Conservation (phyloP, 1,140 invertebrate species). For the Drosophila orena region DNA sequence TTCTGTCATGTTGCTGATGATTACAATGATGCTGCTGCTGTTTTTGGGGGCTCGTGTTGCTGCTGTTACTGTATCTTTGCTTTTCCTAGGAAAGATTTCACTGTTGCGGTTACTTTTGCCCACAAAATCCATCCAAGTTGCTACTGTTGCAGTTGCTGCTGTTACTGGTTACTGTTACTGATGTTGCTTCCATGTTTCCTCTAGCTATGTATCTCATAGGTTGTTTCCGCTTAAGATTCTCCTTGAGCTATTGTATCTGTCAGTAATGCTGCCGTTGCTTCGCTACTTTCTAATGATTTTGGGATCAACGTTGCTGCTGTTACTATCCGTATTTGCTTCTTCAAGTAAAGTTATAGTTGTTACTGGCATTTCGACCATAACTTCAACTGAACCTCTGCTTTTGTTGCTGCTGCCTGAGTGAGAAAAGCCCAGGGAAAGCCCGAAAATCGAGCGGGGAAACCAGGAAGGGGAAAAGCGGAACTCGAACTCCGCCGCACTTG, state of each 20-base stretch:
- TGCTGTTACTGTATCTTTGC: neutral
- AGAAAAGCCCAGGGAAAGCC: conserved; percentile 10
- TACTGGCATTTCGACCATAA: neutral
- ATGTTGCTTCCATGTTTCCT: too few relatives aligned
- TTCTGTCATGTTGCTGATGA: neutral
- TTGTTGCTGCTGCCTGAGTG: conserved; percentile 12
- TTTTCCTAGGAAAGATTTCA: too few relatives aligned
- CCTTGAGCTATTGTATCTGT: neutral
- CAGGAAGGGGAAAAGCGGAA: conserved; percentile 25
- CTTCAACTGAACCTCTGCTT: neutral
- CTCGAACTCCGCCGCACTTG: conserved; percentile 62
- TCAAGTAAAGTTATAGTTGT: neutral
- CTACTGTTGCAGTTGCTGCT: neutral
- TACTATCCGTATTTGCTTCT: neutral
- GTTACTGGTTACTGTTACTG: neutral
- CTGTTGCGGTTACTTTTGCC: neutral
- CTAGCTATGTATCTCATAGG: neutral
- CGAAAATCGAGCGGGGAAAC: neutral
- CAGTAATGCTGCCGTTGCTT: neutral
- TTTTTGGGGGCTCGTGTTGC: neutral
- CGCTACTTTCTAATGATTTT: too few relatives aligned
- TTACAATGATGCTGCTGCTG: neutral
- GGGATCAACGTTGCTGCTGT: neutral
- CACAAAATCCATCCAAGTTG: neutral
- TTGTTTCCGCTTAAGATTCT: neutral